A percentile compares a stretch with the other conserved stretches of the same genome.
These are phyloP conservation scores for Sminthurinus aureus DNA, from an alignment of 2,888 invertebrate genomes.

Conservation along the genomic window DNA sequence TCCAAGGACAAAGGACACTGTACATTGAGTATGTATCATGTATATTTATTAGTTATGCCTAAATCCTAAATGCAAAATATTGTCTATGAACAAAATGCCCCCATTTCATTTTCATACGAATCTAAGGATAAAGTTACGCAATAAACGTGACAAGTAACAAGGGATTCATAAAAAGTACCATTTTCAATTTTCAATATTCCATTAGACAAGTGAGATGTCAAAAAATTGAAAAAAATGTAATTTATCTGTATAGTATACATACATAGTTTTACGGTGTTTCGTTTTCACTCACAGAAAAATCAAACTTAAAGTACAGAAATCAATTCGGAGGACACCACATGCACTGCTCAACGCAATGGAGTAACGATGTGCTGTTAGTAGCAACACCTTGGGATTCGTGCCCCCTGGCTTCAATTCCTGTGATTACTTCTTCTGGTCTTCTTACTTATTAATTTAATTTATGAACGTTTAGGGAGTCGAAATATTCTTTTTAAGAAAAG, in stretches of 20 bases:
- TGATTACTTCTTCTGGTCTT: conserved; percentile 3
- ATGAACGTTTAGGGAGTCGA: too few relatives aligned
- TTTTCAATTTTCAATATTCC: not conserved
- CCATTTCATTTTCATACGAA: too few relatives aligned
- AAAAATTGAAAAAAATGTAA: not conserved
- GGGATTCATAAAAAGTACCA: not conserved
- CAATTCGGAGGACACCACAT: conserved; percentile 40
- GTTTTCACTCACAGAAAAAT: conserved; percentile 43
- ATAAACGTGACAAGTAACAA: not conserved
- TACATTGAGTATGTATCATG: too few relatives aligned
- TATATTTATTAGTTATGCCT: too few relatives aligned
- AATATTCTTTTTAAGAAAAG: too few relatives aligned
- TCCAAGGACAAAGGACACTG: too few relatives aligned
- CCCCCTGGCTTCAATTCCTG: conserved; percentile 49
- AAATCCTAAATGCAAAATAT: too few relatives aligned
- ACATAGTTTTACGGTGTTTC: not conserved
- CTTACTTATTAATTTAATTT: not conserved
- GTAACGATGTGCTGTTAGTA: conserved; percentile 48
- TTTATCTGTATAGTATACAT: not conserved
- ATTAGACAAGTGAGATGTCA: not conserved
- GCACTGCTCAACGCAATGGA: conserved; percentile 44
- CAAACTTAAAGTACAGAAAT: conserved; percentile 43
- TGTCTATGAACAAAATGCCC: too few relatives aligned
- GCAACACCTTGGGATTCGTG: conserved; percentile 59
- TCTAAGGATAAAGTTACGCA: not conserved